Base-by-base conservation (phyloP, 2,888 invertebrate genomes). In the Synanthedon formicaeformis region DNA sequence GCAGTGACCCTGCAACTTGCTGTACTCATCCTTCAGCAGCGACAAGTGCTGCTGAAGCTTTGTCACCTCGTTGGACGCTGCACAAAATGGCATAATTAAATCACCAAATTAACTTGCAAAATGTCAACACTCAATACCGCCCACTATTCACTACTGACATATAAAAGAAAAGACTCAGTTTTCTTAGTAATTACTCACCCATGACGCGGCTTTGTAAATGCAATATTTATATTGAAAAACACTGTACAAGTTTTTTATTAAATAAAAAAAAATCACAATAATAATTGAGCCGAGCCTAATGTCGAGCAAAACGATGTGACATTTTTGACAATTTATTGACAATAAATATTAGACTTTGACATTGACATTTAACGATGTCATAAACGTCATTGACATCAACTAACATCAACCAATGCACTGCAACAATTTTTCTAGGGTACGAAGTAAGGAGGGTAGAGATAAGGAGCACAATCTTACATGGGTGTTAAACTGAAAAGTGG, bases 11-110 rank as follows among this genome's bases (percentile, higher is more conserved):
- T 97, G 96, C 40, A 98, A 88, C 79, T 96, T 96, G 6, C 95
- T 93, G 80, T 97, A 97, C 79, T 98, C 96, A 63, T 96, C 95
- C 67, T 96, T 92, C 57, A 98, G 88, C 55, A 98, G 89, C 54
- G 92, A 81, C 59, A 98, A 87, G 75, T 97, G 97, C 75, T 95
- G 95, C 77, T 96, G 95, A 64, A 93, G 86, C 78, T 92, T 92
- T 56, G 89, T 87, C 63, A 89, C 89, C 76, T 91, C 91, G 60
- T 88, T 88, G 57, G 89, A 88, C 67, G 88, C 90, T 90, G 71
- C 59, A 78, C 66, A 77, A 73, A 71, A 63, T 60, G 69, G 67
- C 75, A 80, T 77, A 62, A 57, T 70, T 62, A 66, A 62, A 56
- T 71, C 63, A 66, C 55, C 53, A 12, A 52, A 1, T 50, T 27